These are phyloP conservation scores for Thripadectes ignobilis DNA, from an alignment of 2,797 vertebrate species.

Conservation along the genomic window DNA sequence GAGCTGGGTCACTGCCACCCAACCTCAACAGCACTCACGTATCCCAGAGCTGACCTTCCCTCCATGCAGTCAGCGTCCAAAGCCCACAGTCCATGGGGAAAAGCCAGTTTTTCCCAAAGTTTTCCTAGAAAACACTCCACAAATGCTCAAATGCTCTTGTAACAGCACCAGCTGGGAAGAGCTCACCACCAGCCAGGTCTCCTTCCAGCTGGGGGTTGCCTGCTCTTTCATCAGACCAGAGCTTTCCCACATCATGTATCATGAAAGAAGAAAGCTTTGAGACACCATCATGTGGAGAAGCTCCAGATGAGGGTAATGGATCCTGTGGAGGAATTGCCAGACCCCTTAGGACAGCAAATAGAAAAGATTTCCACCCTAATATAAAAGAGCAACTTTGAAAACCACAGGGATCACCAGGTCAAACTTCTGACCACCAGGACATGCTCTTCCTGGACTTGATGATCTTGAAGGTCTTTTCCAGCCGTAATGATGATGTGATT, in stretches of 20 bases:
- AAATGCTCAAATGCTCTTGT: accelerated
- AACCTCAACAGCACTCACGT: neutral
- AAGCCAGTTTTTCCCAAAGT: neutral
- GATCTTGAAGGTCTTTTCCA: neutral
- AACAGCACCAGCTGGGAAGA: neutral
- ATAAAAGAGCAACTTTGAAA: neutral
- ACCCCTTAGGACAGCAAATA: neutral
- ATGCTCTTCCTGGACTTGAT: neutral
- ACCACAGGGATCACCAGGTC: neutral
- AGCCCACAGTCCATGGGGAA: neutral
- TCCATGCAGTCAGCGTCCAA: neutral
- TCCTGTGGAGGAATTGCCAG: neutral
- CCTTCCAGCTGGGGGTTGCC: neutral
- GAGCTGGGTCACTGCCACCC: neutral
- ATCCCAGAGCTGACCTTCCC: neutral
- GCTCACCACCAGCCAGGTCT: neutral
- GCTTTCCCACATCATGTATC: neutral
- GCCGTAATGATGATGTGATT: accelerated
- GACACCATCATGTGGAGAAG: neutral
- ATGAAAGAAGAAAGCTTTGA: neutral
- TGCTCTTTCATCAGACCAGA: neutral
- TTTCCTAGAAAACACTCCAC: neutral
- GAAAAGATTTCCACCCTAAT: neutral
- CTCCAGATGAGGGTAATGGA: neutral
- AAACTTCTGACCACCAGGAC: neutral